Percentiles rank a stretch among this genome's conserved stretches.
phyloP scores from a whole-genome alignment of 2,888 invertebrate species.

The Exephanes ischioxanthus region DNA sequence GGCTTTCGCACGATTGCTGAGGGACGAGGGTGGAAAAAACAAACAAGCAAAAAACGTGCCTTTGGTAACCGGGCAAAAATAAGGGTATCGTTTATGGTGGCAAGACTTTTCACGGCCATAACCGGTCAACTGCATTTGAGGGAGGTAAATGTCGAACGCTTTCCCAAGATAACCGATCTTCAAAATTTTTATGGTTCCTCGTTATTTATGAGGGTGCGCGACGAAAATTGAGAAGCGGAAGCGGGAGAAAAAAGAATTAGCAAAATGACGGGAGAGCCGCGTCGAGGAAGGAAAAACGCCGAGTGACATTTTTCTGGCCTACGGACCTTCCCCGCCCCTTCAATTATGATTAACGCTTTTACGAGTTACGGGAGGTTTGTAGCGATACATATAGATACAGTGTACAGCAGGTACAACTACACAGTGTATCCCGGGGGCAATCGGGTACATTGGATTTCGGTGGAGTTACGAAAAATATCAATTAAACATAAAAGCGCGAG shows the following conservation, averaged over 20 bases:
- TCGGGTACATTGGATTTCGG: slow-evolving; percentile 82
- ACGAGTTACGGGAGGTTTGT: slow-evolving; percentile 32
- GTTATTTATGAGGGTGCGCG: slow-evolving; percentile 75
- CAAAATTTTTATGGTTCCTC: slow-evolving; percentile 74
- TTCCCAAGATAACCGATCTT: slow-evolving; percentile 77
- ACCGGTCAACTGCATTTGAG: slow-evolving; percentile 38
- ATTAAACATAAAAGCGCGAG: slow-evolving; percentile 84
- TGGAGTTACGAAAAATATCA: slow-evolving; percentile 85
- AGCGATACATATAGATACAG: slow-evolving; percentile 40
- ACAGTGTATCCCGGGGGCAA: slow-evolving; percentile 60
- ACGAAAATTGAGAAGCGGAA: slow-evolving; percentile 59
- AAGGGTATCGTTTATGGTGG: slow-evolving; percentile 40
- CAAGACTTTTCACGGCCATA: slow-evolving; percentile 56
- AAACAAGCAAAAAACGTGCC: slow-evolving; percentile 46
- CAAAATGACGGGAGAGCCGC: slow-evolving; percentile 37
- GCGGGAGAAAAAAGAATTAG: slow-evolving; percentile 49
- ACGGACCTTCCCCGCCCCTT: slow-evolving; percentile 14
- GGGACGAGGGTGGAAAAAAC: slow-evolving; percentile 6
- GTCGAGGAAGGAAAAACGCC: slow-evolving; percentile 56
- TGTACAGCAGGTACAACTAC: slow-evolving; percentile 43
- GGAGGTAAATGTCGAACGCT: slow-evolving; percentile 64
- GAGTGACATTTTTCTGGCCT: slow-evolving; percentile 39
- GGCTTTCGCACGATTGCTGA: slow-evolving; percentile 14
- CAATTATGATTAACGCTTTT: slow-evolving; percentile 61
- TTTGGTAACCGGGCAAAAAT: slow-evolving; percentile 51